Conservation (phyloP, 1,140 invertebrate genomes). For the Mylabris phalerata region DNA sequence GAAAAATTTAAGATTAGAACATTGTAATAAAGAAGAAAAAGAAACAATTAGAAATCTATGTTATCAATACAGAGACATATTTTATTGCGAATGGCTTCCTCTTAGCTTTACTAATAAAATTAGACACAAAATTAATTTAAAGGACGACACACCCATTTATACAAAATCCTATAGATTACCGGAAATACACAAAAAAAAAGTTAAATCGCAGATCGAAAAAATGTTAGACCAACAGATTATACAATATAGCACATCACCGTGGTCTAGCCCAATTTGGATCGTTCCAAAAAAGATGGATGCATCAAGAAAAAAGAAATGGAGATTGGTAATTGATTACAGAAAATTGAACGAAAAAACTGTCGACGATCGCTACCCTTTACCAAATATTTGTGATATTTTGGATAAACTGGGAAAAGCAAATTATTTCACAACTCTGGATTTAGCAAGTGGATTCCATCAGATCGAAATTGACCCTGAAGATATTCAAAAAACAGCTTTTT, state of each 20-base stretch:
- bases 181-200: slow-evolving; percentile 19
- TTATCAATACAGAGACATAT: slow-evolving; percentile 18
- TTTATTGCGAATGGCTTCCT: slow-evolving; percentile 8
- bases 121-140: slow-evolving; percentile 16
- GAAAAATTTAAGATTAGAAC: slow-evolving; percentile 11
- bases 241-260: slow-evolving; percentile 17
- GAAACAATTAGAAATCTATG: slow-evolving; percentile 14
- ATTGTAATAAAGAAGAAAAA: slow-evolving; percentile 23
- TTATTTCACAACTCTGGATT: too few species aligned
- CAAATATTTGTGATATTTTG: slow-evolving; percentile 42
- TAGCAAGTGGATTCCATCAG: not conserved
- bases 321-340: slow-evolving; percentile 38
- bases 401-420: too few species aligned
- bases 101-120: slow-evolving; percentile 20
- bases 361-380: slow-evolving; percentile 46
- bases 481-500: not conserved
- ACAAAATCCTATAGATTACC: slow-evolving; percentile 21
- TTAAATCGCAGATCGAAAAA: slow-evolving; percentile 24
- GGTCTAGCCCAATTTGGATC: slow-evolving; percentile 16
- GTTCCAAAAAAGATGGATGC: slow-evolving; percentile 35
- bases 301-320: slow-evolving; percentile 33
- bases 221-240: slow-evolving; percentile 24
- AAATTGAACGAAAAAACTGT: slow-evolving; percentile 39
- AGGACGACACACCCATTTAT: slow-evolving; percentile 4
- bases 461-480: slow-evolving; percentile 1